A percentile compares a stretch with the other conserved stretches of the same genome.
phyloP scores from a whole-genome alignment of 2,888 invertebrate genomes.

The Oscheius sp. region DNA sequence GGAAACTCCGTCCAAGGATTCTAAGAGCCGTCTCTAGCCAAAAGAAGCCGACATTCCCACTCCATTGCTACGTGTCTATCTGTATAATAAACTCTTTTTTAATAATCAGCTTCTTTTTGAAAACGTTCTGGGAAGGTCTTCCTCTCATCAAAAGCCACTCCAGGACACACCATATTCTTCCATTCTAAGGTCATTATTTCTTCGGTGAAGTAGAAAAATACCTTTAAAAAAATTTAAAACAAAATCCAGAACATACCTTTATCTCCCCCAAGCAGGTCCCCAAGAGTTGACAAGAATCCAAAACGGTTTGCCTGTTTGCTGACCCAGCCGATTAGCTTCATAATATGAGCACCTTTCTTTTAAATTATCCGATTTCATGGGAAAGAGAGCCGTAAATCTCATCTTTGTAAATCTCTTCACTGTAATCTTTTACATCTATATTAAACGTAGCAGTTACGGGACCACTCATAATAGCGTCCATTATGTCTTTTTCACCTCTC shows the following conservation, averaged over 20 bases:
- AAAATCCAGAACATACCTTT: too few relatives aligned
- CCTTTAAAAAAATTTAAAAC: too few relatives aligned
- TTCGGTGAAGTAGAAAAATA: neutral
- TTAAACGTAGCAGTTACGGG: neutral
- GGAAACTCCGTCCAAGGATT: neutral
- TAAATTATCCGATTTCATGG: too few relatives aligned
- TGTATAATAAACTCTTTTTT: slow-evolving; percentile 1
- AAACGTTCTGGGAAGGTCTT: neutral
- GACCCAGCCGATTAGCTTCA: neutral
- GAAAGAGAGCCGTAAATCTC: too few relatives aligned
- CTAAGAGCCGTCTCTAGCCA: too few relatives aligned
- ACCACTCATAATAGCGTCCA: neutral
- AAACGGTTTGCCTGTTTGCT: neutral
- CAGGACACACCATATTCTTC: neutral
- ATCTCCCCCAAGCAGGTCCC: neutral
- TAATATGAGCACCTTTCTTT: neutral
- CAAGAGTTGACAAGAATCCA: neutral
- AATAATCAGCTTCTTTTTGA: too few relatives aligned
- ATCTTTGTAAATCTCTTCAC: neutral
- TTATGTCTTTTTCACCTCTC: neutral
- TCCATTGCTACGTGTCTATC: neutral
- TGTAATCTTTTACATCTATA: neutral
- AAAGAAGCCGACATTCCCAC: neutral
- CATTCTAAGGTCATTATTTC: neutral
- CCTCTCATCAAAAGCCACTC: neutral